Evolutionary conservation across 2,113 vertebrate genomes (phyloP), one percentile per base, ranked within the genome.

Genomic region (Asarcornis scutulata): DNA sequence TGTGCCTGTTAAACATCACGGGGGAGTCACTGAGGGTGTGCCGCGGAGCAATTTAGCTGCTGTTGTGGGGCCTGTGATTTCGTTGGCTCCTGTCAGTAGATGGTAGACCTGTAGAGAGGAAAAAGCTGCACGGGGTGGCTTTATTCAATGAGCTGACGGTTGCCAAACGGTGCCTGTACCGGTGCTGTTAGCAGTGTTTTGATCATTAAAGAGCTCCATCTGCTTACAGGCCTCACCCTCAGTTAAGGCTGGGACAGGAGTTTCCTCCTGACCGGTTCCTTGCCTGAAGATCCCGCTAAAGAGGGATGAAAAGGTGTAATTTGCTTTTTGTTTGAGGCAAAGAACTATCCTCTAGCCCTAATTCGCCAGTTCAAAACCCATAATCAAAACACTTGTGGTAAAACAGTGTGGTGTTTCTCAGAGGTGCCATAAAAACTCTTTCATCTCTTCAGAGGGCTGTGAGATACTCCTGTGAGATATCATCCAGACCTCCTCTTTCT

Each of bases 351-450:
- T 82, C n/a, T 73, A 89, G 62, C 60, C 59, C 17, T 80, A 88
- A 71, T 59, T 79, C 14, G 63, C 71, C 63, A 87, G 44, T 87
- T 85, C 53, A 53, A 92, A 91, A 55, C 44, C 72, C 1, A 0
- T 94, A 82, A 94, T 89, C 56, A 89, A 67, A 88, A 76, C 38
- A 13, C 52, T 76, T 91, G 79, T 3, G 62, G 77, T 92, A 36
- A 29, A 93, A 68, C 55, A 84, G 53, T 50, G 58, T 63, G 67
- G 40, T 44, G 50, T 85, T 85, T 94, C 67, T 95, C 82, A 84
- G 62, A 91, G 74, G 77, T 55, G 36, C 72, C 62, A 16, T 75
- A 89, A 82, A 87, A 95, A 55, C 29, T 75, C 67, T 60, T 32
- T 92, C n/a, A 67, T 92, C 83, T 89, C 17, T 64, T 56, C 82